Percentiles rank a stretch among this genome's conserved stretches.
These are phyloP conservation scores for Ischnura elegans DNA, from an alignment of 2,888 invertebrate species.

Conservation along the genomic window DNA sequence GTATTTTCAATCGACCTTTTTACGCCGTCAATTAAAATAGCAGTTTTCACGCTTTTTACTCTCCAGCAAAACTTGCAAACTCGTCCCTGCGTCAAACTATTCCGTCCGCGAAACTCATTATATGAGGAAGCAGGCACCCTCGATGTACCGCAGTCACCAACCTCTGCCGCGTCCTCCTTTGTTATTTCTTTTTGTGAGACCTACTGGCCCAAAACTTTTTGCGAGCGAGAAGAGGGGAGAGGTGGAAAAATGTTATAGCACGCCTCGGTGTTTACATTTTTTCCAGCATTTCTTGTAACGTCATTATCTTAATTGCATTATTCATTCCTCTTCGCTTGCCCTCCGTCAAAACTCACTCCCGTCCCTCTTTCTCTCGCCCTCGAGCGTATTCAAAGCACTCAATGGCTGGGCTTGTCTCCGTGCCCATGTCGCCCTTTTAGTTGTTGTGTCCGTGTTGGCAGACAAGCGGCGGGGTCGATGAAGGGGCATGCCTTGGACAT, in stretches of 20 bases:
- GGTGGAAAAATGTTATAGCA: not conserved
- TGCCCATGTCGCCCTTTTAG: not conserved
- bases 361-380: not conserved
- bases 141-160: not conserved
- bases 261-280: not conserved
- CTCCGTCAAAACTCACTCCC: not conserved
- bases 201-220: not conserved
- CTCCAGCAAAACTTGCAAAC: no score
- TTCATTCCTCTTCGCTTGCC: not conserved
- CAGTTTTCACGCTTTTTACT: not conserved
- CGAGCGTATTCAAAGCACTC: not conserved
- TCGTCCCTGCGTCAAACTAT: not conserved
- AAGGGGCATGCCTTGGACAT: not conserved
- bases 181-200: conserved; percentile 1
- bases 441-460: not conserved
- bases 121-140: not conserved
- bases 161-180: not conserved
- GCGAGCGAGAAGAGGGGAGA: not conserved
- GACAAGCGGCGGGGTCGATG: not conserved
- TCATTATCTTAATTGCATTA: conserved; percentile 35
- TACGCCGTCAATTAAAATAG: no score
- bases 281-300: not conserved
- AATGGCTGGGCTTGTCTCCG: not conserved
- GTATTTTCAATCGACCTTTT: not conserved
- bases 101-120: not conserved